A percentile compares a stretch with the other conserved stretches of the same genome.
phyloP scores from a whole-genome alignment of 2,888 invertebrate genomes.

The Andrena marginata region DNA sequence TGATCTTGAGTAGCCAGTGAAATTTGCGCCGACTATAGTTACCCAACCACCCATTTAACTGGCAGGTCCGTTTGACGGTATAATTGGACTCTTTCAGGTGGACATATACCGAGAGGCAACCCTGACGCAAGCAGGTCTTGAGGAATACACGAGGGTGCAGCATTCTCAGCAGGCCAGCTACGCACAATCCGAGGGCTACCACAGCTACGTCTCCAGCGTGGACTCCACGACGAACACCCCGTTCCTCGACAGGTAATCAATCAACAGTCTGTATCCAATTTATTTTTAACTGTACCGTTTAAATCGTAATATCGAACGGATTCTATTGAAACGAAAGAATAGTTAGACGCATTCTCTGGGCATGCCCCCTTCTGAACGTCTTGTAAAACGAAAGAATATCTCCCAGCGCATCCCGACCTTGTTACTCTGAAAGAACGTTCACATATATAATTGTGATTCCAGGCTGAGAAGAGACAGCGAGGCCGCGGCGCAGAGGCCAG shows the following conservation, averaged over 20 bases:
- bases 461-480: constrained; percentile 88
- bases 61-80: neutral
- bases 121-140: constrained; percentile 85
- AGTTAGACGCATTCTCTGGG: too few relatives aligned
- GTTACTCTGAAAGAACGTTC: neutral
- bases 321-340: too few relatives aligned
- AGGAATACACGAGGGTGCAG: constrained; percentile 86
- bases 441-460: neutral
- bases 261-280: neutral
- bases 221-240: constrained; percentile 90
- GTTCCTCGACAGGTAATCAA: constrained; percentile 89
- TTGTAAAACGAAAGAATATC: too few relatives aligned
- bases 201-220: constrained; percentile 92
- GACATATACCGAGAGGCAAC: constrained; percentile 82
- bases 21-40: too few relatives aligned
- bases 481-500: constrained; percentile 85
- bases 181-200: constrained; percentile 93
- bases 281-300: neutral
- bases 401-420: too few relatives aligned
- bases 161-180: constrained; percentile 92
- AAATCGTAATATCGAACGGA: neutral
- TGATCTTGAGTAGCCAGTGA: too few relatives aligned
- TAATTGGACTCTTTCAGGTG: constrained; percentile 71
- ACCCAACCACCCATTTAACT: too few relatives aligned
- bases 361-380: too few relatives aligned